Conservation (phyloP, 2,113 vertebrate species). For the Anas platyrhynchos region DNA sequence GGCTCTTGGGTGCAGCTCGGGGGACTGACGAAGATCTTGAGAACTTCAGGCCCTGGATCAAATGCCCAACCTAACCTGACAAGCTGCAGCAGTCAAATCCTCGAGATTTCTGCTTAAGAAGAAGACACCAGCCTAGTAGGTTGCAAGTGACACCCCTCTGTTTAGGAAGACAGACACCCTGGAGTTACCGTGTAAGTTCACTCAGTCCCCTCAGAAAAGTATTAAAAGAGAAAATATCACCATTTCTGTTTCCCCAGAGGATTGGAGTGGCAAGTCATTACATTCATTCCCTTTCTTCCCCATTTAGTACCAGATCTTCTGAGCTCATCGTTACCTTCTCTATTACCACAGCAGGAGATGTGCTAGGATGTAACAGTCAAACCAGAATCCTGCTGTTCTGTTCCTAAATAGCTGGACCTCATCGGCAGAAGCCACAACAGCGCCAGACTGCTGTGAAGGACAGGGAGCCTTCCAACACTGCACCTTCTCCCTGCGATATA, state of each 20-base stretch:
- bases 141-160: background rate
- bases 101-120: background rate
- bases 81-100: background rate
- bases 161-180: background rate
- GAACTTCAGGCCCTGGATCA: background rate
- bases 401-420: background rate
- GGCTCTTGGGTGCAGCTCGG: background rate
- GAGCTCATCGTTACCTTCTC: background rate
- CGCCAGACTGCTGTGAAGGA: background rate
- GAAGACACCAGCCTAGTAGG: background rate
- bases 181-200: background rate
- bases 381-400: background rate
- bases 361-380: background rate
- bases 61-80: background rate
- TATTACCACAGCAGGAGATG: background rate
- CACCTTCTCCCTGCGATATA: background rate
- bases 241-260: background rate
- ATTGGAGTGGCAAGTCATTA: background rate
- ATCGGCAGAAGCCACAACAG: background rate
- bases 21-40: background rate
- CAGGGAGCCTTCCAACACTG: background rate
- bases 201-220: background rate
- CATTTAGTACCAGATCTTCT: background rate
- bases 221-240: background rate
- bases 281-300: background rate